Percentiles rank a stretch among this genome's conserved stretches.
These are phyloP conservation scores for Sorex araneus DNA, from an alignment of 2,113 vertebrate species.

Conservation along the genomic window DNA sequence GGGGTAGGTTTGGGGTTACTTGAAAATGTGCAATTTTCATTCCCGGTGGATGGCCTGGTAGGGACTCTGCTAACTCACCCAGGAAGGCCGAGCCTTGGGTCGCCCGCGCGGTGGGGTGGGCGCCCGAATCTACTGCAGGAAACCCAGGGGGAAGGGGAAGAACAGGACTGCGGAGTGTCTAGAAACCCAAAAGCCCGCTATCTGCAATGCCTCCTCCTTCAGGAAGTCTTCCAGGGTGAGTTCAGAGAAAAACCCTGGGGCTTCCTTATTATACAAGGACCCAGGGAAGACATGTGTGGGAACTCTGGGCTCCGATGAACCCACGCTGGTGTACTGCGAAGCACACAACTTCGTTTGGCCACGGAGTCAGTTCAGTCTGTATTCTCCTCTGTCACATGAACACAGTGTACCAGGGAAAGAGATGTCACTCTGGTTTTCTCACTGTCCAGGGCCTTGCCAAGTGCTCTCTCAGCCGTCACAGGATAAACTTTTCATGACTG, in stretches of 20 bases:
- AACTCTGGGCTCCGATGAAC: too few relatives aligned
- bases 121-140: neutral
- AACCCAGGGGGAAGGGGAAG: slow-evolving; percentile 4
- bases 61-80: neutral
- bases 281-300: too few relatives aligned
- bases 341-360: neutral
- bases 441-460: neutral
- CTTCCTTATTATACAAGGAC: neutral
- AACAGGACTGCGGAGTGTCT: neutral
- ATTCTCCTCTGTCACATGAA: neutral
- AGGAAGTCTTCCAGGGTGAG: neutral
- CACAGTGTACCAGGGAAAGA: neutral
- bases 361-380: neutral
- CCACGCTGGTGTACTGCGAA: neutral
- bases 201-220: neutral
- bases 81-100: neutral
- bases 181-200: slow-evolving; percentile 1
- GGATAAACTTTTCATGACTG: neutral
- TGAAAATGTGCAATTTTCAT: slow-evolving; percentile 23
- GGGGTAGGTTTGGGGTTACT: slow-evolving; percentile 27
- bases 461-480: neutral
- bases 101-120: neutral
- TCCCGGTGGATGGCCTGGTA: neutral
- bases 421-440: neutral
- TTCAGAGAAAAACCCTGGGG: neutral